Percentiles rank a stretch among this genome's conserved stretches.
These are phyloP conservation scores for Pholis gunnellus DNA, from an alignment of 2,113 vertebrate genomes.

Conservation along the genomic window DNA sequence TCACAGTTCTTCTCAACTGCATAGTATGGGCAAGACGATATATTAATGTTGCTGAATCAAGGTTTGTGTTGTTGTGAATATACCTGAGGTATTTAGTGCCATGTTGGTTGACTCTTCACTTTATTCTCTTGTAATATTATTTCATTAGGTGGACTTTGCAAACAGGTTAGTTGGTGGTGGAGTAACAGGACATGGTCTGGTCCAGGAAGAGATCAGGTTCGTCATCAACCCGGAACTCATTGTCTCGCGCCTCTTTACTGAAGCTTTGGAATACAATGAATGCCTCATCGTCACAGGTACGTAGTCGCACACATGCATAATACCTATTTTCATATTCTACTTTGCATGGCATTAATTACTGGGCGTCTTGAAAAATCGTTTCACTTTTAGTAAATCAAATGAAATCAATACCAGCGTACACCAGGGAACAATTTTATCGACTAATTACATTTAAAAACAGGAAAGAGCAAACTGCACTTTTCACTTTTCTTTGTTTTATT, in stretches of 20 bases:
- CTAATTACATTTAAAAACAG: no score
- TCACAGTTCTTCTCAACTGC: slow-evolving; percentile 28
- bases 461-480: no score
- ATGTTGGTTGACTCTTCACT: not conserved
- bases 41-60: not conserved
- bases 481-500: not conserved
- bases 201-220: slow-evolving; percentile 99
- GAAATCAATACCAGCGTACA: not conserved
- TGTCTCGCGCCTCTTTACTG: slow-evolving; percentile 95
- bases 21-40: slow-evolving; percentile 1
- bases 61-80: not conserved
- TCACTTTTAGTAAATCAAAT: slow-evolving; percentile 3
- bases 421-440: no score
- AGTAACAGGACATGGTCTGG: slow-evolving; percentile 93
- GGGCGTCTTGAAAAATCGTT: not conserved
- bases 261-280: slow-evolving; percentile 93
- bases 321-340: not conserved
- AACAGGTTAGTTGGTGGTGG: slow-evolving; percentile 97
- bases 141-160: slow-evolving; percentile 96
- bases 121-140: slow-evolving; percentile 8
- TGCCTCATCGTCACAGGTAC: slow-evolving; percentile 98
- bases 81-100: no score
- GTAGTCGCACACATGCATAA: not conserved
- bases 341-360: not conserved
- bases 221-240: slow-evolving; percentile 98